These are phyloP conservation scores for Sphyrna mokarran DNA, from an alignment of 2,113 vertebrate genomes.

Conservation along the genomic window DNA sequence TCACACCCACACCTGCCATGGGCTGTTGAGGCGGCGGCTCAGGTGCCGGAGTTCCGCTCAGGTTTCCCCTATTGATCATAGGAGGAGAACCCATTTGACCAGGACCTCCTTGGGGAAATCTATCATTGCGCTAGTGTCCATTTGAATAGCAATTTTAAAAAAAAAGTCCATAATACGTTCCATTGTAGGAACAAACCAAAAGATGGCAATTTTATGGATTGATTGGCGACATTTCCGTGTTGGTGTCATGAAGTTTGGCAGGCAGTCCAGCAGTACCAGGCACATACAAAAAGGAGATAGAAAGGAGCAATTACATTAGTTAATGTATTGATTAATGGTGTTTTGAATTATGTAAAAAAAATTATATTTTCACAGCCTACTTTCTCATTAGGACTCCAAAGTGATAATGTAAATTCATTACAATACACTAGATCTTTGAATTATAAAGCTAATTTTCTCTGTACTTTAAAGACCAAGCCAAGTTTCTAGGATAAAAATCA, in stretches of 20 bases:
- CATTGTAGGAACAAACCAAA: constrained; percentile 58
- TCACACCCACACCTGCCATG: constrained; percentile 69
- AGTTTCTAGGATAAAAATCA: not conserved
- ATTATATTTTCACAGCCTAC: not conserved
- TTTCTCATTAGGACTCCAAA: not conserved
- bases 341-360: constrained; percentile 9
- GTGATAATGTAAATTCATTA: not conserved
- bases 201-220: constrained; percentile 53
- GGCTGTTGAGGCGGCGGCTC: constrained; percentile 80
- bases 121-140: constrained; percentile 74
- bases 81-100: constrained; percentile 71
- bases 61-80: constrained; percentile 61
- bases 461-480: constrained; percentile 43
- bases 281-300: constrained; percentile 72
- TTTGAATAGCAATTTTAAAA: constrained; percentile 40
- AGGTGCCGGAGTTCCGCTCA: constrained; percentile 56
- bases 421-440: not conserved
- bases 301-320: constrained; percentile 84
- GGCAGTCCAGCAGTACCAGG: constrained; percentile 72
- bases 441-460: constrained; percentile 40
- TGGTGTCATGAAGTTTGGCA: constrained; percentile 68
- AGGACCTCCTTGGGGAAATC: constrained; percentile 75
- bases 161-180: constrained; percentile 65
- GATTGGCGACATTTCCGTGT: constrained; percentile 64
- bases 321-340: constrained; percentile 44